Evolutionary conservation across 1,140 invertebrate species (phyloP), one percentile per base, ranked within the genome.

Genomic region (Aphelinus atriplicis): DNA sequence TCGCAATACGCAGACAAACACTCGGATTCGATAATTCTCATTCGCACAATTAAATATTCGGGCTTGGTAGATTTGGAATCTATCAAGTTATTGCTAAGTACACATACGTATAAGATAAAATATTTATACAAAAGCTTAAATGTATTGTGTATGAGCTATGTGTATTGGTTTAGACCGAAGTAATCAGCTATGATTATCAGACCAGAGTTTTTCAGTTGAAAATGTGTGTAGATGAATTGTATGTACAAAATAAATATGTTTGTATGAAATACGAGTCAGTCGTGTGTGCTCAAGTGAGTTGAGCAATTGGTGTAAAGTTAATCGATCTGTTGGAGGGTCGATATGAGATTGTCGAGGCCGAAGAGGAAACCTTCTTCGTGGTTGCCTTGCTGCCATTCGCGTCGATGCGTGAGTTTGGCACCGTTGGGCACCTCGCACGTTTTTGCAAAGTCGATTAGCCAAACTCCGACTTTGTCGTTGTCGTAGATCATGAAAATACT

Each of bases 381-480:
- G 83, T 98, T 98, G 9, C 97, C 97, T 78, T 95, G 92, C 56
- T 90, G 83, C 97, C 97, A 98, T 47, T 90, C 85, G 9, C 85
- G 88, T 62, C 95, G 89, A 84, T 98, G 97, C 67, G 92, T 92
- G 2, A 98, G 90, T 65, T 83, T 89, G 9, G 92, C 79, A 9
- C 91, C 92, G 48, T 92, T 89, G 1, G 96, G 94, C 48, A 98
- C 87, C 62, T 90, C 89, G 10, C 92, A 89, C 0, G 95, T 97
- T 83, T 98, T 98, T 10, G 95, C 97, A 88, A 99, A 99, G 84
- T 99, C 97, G 71, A 99, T 99, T 75, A 99, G 89, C 97, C 97
- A 99, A 2, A 94, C 94, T 66, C 95, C 95, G 3, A 95, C 94
- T 78, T 93, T 92, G 68, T 92, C 91, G 74, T 94, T 91, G 84